Conservation (phyloP, 1,140 invertebrate species). For the Sminthurinus signatus region DNA sequence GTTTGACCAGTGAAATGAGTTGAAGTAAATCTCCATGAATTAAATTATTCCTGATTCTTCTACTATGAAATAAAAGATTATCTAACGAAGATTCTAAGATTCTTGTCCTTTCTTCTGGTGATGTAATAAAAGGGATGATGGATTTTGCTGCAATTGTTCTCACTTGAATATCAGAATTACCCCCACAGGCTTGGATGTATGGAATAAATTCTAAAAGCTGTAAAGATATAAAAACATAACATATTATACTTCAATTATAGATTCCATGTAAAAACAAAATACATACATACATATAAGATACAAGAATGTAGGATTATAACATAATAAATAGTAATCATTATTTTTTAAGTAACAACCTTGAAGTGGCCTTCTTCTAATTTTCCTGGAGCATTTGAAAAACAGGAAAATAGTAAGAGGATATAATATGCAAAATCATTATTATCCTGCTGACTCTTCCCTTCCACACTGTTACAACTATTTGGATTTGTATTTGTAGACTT, state of each 20-base stretch:
- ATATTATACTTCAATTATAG: no score
- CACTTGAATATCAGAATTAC: slow-evolving; percentile 56
- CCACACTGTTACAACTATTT: no score
- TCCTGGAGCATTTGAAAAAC: slow-evolving; percentile 25
- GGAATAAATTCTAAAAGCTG: slow-evolving; percentile 47
- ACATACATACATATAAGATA: no score
- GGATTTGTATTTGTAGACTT: not conserved
- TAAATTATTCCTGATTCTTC: slow-evolving; percentile 8
- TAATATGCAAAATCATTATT: slow-evolving; percentile 29
- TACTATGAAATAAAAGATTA: not conserved
- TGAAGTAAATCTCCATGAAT: slow-evolving; percentile 46
- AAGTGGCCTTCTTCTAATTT: slow-evolving; percentile 30
- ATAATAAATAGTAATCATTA: no score
- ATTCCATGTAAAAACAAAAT: no score
- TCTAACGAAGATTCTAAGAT: slow-evolving; percentile 14
- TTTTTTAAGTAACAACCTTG: slow-evolving; percentile 20
- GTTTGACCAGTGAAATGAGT: not conserved
- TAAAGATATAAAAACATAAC: no score
- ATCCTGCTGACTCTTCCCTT: not conserved
- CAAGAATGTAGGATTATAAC: no score
- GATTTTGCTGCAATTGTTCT: slow-evolving; percentile 61
- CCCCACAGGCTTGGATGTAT: slow-evolving; percentile 47
- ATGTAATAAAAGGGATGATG: slow-evolving; percentile 56
- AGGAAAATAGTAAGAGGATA: slow-evolving; percentile 27
- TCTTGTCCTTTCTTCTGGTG: slow-evolving; percentile 41